These are phyloP conservation scores for Macrobrachium nipponense DNA, from an alignment of 1,140 invertebrate species.

Conservation along the genomic window DNA sequence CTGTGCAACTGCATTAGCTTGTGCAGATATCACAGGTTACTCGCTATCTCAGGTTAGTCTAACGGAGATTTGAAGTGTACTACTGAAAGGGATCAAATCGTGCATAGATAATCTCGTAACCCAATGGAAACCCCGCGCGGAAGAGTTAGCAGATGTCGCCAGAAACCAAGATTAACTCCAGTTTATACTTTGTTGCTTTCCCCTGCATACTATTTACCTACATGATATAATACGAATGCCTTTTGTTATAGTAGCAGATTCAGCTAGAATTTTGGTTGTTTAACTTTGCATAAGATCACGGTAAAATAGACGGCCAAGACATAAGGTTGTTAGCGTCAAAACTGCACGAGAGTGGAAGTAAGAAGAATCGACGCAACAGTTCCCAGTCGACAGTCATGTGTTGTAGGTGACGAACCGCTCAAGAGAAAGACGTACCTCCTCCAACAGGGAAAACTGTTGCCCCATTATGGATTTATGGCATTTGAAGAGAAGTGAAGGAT, in stretches of 20 bases:
- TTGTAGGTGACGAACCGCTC: neutral
- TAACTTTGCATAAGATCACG: too few relatives aligned
- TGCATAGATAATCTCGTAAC: slow-evolving; percentile 3
- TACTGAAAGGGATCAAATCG: neutral
- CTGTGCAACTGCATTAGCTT: too few relatives aligned
- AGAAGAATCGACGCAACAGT: slow-evolving; percentile 53
- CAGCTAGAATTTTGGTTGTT: too few relatives aligned
- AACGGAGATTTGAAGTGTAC: slow-evolving; percentile 22
- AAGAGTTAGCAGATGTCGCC: slow-evolving; percentile 14
- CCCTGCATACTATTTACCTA: neutral
- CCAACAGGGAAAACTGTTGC: neutral
- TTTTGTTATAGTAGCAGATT: too few relatives aligned
- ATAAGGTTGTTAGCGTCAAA: neutral
- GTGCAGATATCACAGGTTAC: too few relatives aligned
- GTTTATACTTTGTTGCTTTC: too few relatives aligned
- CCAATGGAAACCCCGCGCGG: neutral
- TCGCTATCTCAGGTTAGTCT: neutral
- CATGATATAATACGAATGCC: neutral
- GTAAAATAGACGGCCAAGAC: neutral
- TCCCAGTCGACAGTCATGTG: slow-evolving; percentile 47
- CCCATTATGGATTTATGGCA: too few relatives aligned
- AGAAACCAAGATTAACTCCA: neutral
- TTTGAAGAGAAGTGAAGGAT: too few relatives aligned
- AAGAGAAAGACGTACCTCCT: neutral
- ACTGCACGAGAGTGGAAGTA: neutral